These are phyloP conservation scores for Clitarchus hookeri DNA, from an alignment of 2,888 invertebrate genomes.

Conservation along the genomic window DNA sequence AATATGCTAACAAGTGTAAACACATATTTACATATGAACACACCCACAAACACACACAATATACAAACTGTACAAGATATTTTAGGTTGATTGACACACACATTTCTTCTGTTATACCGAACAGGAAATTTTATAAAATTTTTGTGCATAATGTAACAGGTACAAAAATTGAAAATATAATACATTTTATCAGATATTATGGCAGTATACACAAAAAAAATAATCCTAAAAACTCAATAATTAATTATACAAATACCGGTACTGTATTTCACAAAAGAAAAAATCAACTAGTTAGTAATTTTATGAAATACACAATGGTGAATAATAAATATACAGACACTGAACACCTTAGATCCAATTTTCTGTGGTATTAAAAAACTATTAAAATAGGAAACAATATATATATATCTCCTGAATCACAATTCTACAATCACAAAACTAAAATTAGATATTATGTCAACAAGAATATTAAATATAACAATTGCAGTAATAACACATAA, in stretches of 20 bases:
- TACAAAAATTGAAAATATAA: not conserved
- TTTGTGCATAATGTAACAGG: not conserved
- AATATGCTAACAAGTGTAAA: not conserved
- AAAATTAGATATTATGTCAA: no score
- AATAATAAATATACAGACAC: no score
- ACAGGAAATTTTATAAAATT: not conserved
- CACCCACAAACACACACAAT: not conserved
- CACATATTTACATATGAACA: not conserved
- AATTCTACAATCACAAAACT: no score
- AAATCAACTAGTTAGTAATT: no score
- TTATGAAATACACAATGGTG: no score
- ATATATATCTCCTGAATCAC: no score
- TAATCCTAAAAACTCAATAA: not conserved
- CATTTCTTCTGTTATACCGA: not conserved
- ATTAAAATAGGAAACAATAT: no score
- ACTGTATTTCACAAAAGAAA: no score
- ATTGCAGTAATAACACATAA: not conserved
- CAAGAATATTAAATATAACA: no score
- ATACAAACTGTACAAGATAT: constrained; percentile 9
- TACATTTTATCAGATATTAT: not conserved
- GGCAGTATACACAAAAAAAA: not conserved
- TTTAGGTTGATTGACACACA: not conserved
- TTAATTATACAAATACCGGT: not conserved
- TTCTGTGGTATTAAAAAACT: no score
- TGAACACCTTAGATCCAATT: no score